Evolutionary conservation across 2,888 invertebrate species (phyloP).

Genomic region (Pyralis farinalis): DNA sequence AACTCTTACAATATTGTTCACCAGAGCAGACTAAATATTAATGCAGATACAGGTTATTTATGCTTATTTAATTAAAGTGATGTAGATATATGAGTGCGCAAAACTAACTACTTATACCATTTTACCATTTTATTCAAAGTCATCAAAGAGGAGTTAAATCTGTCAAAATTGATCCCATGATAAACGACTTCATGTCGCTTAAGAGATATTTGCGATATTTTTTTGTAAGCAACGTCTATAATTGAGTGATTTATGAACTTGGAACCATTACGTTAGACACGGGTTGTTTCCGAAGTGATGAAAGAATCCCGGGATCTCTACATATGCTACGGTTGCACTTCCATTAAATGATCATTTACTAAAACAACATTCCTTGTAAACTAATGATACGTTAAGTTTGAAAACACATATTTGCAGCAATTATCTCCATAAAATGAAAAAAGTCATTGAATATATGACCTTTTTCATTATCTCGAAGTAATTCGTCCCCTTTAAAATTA

Average conservation of each 20-base stretch:
- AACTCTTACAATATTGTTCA: too few species aligned
- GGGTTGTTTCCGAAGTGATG: constrained; percentile 61
- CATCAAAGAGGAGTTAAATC: background rate
- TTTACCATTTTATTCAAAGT: too few species aligned
- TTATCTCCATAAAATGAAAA: too few species aligned
- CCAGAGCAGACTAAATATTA: too few species aligned
- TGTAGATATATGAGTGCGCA: too few species aligned
- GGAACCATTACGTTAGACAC: constrained; percentile 62
- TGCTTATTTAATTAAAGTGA: too few species aligned
- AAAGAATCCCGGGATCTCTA: constrained; percentile 47
- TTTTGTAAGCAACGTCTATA: constrained; percentile 41
- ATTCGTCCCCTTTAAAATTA: too few species aligned
- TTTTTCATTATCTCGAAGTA: too few species aligned
- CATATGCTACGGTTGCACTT: constrained; percentile 44
- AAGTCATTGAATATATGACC: too few species aligned
- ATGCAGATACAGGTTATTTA: too few species aligned
- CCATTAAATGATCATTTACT: constrained; percentile 29
- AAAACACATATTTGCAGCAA: too few species aligned
- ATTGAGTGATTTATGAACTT: constrained; percentile 75
- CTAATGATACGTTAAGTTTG: constrained; percentile 4
- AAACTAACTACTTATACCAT: too few species aligned
- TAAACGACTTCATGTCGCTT: constrained; percentile 44
- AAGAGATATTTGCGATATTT: constrained; percentile 51
- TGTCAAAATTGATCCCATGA: constrained; percentile 25
- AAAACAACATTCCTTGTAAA: constrained; percentile 29